phyloP scores from a whole-genome alignment of 2,113 vertebrate species.

The Corapipo altera region DNA sequence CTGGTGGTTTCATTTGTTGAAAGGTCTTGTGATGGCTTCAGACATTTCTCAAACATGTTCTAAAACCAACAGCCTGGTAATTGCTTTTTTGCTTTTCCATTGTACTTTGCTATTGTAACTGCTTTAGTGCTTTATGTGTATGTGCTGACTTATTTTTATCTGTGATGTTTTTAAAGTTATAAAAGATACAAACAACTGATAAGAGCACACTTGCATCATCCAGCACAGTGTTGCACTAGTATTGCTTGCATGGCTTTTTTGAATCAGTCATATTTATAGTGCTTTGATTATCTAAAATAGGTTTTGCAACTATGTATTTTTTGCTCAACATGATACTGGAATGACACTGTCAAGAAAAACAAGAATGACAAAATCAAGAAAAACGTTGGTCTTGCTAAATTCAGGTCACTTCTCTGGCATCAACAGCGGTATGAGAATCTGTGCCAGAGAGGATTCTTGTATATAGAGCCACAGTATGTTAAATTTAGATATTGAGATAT shows the following conservation, averaged over 20 bases:
- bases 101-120: not conserved
- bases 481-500: not conserved
- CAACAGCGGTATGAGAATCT: not conserved
- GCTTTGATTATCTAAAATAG: not conserved
- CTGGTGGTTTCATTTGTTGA: not conserved
- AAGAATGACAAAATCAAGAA: not conserved
- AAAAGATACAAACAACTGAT: conserved; percentile 19
- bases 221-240: not conserved
- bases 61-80: not conserved
- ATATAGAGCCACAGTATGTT: not conserved
- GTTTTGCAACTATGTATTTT: conserved; percentile 1
- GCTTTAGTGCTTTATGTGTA: not conserved
- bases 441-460: not conserved
- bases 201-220: not conserved
- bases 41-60: not conserved
- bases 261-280: conserved; percentile 27
- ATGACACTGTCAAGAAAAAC: not conserved
- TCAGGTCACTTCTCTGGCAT: not conserved
- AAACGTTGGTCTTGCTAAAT: not conserved
- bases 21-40: not conserved
- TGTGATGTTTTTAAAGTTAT: conserved; percentile 4
- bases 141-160: not conserved
- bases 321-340: not conserved
- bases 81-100: conserved; percentile 20
- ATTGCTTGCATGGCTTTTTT: not conserved